These are phyloP conservation scores for Teleogryllus oceanicus DNA, from an alignment of 2,888 invertebrate genomes.

Conservation along the genomic window DNA sequence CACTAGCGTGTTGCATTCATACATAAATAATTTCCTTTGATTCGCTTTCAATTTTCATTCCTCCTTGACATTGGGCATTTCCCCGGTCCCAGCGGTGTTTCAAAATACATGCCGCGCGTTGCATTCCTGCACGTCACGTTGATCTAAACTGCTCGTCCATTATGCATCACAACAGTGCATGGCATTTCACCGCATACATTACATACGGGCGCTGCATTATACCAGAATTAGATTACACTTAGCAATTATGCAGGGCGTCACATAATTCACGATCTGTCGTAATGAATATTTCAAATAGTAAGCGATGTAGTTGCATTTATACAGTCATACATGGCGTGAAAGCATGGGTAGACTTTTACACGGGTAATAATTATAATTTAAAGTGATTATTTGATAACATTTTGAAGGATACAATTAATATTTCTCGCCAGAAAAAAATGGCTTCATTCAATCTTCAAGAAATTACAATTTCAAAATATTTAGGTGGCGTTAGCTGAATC, in stretches of 20 bases:
- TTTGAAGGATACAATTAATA: too few species aligned
- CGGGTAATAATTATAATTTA: too few species aligned
- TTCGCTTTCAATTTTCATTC: not conserved
- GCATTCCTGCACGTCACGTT: constrained; percentile 18
- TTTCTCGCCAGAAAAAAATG: too few species aligned
- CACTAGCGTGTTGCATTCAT: too few species aligned
- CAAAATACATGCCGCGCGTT: not conserved
- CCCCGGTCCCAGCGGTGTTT: not conserved
- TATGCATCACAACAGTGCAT: constrained; percentile 9
- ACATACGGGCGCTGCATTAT: not conserved
- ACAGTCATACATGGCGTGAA: too few species aligned
- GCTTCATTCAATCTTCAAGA: too few species aligned
- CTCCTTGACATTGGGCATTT: not conserved
- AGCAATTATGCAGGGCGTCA: not conserved
- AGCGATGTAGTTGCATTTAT: too few species aligned
- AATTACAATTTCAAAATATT: too few species aligned
- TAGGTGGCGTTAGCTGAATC: too few species aligned
- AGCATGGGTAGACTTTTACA: too few species aligned
- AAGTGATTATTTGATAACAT: too few species aligned
- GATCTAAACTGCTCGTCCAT: constrained; percentile 8
- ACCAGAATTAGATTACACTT: not conserved
- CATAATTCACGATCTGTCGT: not conserved
- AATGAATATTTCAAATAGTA: not conserved
- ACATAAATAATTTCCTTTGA: too few species aligned
- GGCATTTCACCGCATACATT: not conserved